A percentile compares a stretch with the other conserved stretches of the same genome.
Conservation (phyloP, 1,140 invertebrate species). For the Pogonus chalceus region DNA sequence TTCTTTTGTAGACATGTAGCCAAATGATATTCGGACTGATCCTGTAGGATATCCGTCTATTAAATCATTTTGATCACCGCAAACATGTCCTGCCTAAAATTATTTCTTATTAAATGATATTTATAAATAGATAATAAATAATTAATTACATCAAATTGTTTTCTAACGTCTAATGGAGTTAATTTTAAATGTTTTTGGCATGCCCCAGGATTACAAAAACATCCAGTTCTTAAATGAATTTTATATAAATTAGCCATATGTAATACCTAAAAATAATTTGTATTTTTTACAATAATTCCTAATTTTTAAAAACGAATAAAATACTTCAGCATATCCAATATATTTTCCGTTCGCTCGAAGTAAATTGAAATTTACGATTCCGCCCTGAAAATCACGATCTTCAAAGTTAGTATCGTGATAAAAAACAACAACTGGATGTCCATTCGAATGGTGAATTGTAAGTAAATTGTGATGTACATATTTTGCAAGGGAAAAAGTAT, state of each 20-base stretch:
- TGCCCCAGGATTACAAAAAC: constrained; percentile 94
- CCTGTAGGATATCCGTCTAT: constrained; percentile 86
- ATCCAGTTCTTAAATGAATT: constrained; percentile 83
- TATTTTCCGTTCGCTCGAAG: constrained; percentile 62
- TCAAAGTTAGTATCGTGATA: constrained; percentile 65
- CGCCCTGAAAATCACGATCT: constrained; percentile 59
- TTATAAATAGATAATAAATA: constrained; percentile 1
- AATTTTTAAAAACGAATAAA: constrained; percentile 15
- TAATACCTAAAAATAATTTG: constrained; percentile 54
- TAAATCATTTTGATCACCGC: constrained; percentile 82
- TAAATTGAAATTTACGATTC: constrained; percentile 84
- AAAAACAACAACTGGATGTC: constrained; percentile 52
- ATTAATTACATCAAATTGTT: constrained; percentile 58
- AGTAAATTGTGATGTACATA: constrained; percentile 57
- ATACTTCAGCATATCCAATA: constrained; percentile 81
- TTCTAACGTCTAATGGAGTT: constrained; percentile 55
- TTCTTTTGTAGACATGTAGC: constrained; percentile 71
- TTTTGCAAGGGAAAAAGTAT: constrained; percentile 68
- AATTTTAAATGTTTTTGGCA: constrained; percentile 76
- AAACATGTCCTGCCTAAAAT: constrained; percentile 74
- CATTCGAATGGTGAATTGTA: constrained; percentile 63
- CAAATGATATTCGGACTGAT: constrained; percentile 84
- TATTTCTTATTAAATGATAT: not conserved
- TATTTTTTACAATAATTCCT: constrained; percentile 10
- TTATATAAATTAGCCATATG: constrained; percentile 80